Evolutionary conservation across 2,888 invertebrate species (phyloP), one percentile per base, ranked within the genome.

Genomic region (Leucoma salicis): DNA sequence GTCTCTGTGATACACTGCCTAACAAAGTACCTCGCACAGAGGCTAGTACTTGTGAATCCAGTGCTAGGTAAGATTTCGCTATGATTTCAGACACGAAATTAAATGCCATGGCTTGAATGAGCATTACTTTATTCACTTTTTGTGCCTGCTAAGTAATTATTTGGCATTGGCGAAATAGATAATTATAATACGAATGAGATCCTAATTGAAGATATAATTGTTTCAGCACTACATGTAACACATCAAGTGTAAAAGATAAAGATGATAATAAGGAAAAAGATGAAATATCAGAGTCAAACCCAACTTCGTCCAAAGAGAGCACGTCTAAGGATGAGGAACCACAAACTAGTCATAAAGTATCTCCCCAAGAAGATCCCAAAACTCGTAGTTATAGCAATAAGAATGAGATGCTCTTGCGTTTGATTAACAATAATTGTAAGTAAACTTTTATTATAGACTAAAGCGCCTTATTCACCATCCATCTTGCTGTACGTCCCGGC

Each of bases 1-100:
- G 92, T 57, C 90, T 97, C 18, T 97, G 97, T 86, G 96, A 95
- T 78, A 91, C 91, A 46, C 92, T 93, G 60, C 88, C 87, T 8
- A 93, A 92, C 64, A 95, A 95, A 91, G 92, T 95, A 54, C 92
- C 94, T 31, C 90, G 93, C 59, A 94, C 94, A 42, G 91, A 85
- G 50, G 63, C 79, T 5, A 79, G 64, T 29, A 63, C 77, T 25
- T 81, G 79, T 73, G 75, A 83, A 55, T 71, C 84, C 34, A 82
- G 74, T 71, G 70, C 82, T 53, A 80, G 86, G 89, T 87, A 64
- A 57, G 35, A 28, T 7, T 18, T 6, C 13, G 21, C 3, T 14
- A 25, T n/a, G n/a, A n/a, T n/a, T n/a, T n/a, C n/a, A n/a, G n/a
- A n/a, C n/a, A n/a, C n/a, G n/a, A n/a, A n/a, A n/a, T n/a, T n/a